These are phyloP conservation scores for Choloepus didactylus DNA, from an alignment of 2,797 vertebrate species.

Conservation along the genomic window DNA sequence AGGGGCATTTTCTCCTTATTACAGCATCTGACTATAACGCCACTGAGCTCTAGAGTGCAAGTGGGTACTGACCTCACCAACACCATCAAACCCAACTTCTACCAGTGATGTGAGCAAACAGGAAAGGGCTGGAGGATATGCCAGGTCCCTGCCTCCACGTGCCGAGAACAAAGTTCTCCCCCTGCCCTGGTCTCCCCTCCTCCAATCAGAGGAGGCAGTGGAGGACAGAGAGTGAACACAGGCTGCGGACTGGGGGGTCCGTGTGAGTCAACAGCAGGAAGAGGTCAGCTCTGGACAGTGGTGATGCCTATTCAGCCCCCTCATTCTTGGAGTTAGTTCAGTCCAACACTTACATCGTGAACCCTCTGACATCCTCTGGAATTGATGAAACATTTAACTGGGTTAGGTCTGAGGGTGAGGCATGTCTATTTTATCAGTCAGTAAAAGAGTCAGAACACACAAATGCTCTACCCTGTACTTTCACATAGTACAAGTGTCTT, in stretches of 20 bases:
- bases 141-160: not conserved
- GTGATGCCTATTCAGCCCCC: not conserved
- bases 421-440: not conserved
- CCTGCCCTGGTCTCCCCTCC: not conserved
- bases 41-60: not conserved
- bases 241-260: rapidly evolving
- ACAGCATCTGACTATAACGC: too few species aligned
- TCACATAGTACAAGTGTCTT: not conserved
- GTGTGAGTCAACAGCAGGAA: not conserved
- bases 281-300: not conserved
- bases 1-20: not conserved
- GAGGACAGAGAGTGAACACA: not conserved
- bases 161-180: not conserved
- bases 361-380: not conserved
- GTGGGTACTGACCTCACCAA: not conserved
- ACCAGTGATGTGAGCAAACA: not conserved
- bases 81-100: not conserved
- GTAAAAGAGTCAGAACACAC: not conserved
- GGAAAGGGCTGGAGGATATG: not conserved
- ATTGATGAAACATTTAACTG: not conserved
- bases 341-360: not conserved
- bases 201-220: not conserved
- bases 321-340: not conserved
- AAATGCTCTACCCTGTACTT: not conserved
- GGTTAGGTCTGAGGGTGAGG: not conserved